phyloP scores from a whole-genome alignment of 2,888 invertebrate species.

The Lordiphosa andalusiaca region DNA sequence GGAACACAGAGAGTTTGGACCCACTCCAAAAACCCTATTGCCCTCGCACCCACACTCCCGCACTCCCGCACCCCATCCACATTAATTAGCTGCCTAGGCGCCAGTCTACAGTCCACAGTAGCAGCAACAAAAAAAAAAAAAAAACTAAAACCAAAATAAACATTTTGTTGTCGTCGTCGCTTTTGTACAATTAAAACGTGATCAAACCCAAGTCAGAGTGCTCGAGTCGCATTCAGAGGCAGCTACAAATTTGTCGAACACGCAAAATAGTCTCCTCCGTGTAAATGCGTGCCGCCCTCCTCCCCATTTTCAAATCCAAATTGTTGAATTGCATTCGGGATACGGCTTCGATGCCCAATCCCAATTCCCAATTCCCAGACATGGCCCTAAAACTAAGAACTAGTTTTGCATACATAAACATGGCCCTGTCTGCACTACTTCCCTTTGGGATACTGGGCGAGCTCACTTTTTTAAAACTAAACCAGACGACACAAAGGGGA shows the following conservation, averaged over 20 bases:
- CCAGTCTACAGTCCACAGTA: constrained; percentile 56
- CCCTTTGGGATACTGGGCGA: constrained; percentile 49
- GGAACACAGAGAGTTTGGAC: constrained; percentile 50
- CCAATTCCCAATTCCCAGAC: constrained; percentile 62
- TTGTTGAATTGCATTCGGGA: constrained; percentile 57
- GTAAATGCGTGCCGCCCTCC: constrained; percentile 57
- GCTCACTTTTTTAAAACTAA: constrained; percentile 46
- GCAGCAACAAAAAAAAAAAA: constrained; percentile 6
- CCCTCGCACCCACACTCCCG: background rate
- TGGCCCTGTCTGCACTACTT: constrained; percentile 71
- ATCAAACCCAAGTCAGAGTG: constrained; percentile 55
- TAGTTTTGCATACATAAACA: constrained; percentile 73
- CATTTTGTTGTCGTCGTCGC: constrained; percentile 45
- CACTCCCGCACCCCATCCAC: constrained; percentile 2
- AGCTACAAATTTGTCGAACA: constrained; percentile 75
- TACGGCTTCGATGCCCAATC: constrained; percentile 29
- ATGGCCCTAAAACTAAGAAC: constrained; percentile 69
- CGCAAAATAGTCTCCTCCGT: constrained; percentile 62
- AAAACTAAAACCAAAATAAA: constrained; percentile 8
- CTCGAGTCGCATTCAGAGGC: constrained; percentile 34
- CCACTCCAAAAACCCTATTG: background rate
- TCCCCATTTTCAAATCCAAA: constrained; percentile 31
- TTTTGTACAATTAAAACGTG: constrained; percentile 78
- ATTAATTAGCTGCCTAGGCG: constrained; percentile 70
- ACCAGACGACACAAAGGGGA: constrained; percentile 37